Evolutionary conservation across 37 sponge, comb jelly and placozoan genomes (phyloP), one percentile per base, ranked within the genome.

Genomic region (Petrosia ficiformis): DNA sequence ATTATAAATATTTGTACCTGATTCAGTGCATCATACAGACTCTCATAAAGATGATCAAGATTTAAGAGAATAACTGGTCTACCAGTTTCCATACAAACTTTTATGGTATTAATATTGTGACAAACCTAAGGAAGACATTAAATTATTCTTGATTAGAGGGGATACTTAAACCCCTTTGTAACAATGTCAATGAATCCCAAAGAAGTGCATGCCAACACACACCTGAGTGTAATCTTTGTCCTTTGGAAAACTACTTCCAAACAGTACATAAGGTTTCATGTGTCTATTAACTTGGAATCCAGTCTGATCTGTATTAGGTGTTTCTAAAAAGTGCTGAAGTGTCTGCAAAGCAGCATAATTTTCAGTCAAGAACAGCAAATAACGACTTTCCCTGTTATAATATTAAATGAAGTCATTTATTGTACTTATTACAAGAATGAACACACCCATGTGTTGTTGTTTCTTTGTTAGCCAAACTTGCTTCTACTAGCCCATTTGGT

Each of bases 191-290:
- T n/a, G n/a, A n/a, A n/a, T n/a, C n/a, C n/a, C 54, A 48, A 48
- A 19, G 14, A 10, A 10, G 14, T 48, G 16, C 54, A 10, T 48
- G n/a, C n/a, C 10, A 48, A 48, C 54, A 10, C 16, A 19, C 44
- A 92, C 89, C 76, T 83, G 85, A 16, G 93, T 88, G 72, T 88
- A 92, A 25, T 92, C 93, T 60, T 76, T 79, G 64, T 92, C 93
- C 75, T 83, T 84, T 30, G 93, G 89, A 57, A 92, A 92, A 75
- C 84, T 88, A 58, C 89, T 88, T 26, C 89, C 89, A 79, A 92
- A 92, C 42, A 89, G 65, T 25, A 92, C 77, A 73, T 48, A 79
- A 21, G 88, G 81, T 44, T 83, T 32, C 16, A 19, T 10, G n/a
- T n/a, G n/a, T n/a, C n/a, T n/a, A n/a, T n/a, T n/a, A n/a, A n/a